Base-by-base conservation (phyloP, 2,797 vertebrate species). In the Lepus oiostolus region DNA sequence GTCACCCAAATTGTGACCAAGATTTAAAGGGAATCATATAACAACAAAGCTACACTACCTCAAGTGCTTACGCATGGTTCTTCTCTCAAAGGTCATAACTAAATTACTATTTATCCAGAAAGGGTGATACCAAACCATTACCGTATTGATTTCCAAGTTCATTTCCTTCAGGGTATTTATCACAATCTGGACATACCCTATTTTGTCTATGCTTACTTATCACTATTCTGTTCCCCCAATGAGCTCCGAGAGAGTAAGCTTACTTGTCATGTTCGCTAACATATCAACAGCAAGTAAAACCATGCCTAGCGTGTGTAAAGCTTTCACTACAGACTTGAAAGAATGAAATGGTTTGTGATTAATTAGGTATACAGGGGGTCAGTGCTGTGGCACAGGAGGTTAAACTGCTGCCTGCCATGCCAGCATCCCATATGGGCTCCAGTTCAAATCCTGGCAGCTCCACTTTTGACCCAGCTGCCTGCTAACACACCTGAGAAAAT, bases 161-260 rank as follows among this genome's bases (percentile, higher is more conserved):
- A 81, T 63, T 94, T 72, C 28, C 58, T 94, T 86, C 62, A 60
- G 16, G 30, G 38, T 35, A 77, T 63, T 76, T 63, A 84, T 47
- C 32, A 38, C 35, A 58, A 28, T 58, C 32, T 76, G 8, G n/a
- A 63, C 30, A 32, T 38, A 42, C 32, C 14, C 70, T 81, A 87
- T 67, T 68, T 79, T 65, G 16, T 94, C 58, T 68, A 89, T 67
- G 62, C 32, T 42, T 91, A 70, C 2, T 85, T 75, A 32, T 68
- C 70, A 84, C 38, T 38, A 47, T 65, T n/a, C 38, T 60, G 22
- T 62, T 38, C 60, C 21, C 26, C 60, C 86, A 35, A 22, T 76
- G 77, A 85, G 32, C 35, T 63, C n/a, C 13, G 60, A 65, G 65
- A 74, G 9, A 88, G 16, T 47, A 92, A 52, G 30, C 32, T 30